A percentile compares a stretch with the other conserved stretches of the same genome.
These are phyloP conservation scores for Chiloscyllium plagiosum DNA, from an alignment of 2,113 vertebrate genomes.

Conservation along the genomic window DNA sequence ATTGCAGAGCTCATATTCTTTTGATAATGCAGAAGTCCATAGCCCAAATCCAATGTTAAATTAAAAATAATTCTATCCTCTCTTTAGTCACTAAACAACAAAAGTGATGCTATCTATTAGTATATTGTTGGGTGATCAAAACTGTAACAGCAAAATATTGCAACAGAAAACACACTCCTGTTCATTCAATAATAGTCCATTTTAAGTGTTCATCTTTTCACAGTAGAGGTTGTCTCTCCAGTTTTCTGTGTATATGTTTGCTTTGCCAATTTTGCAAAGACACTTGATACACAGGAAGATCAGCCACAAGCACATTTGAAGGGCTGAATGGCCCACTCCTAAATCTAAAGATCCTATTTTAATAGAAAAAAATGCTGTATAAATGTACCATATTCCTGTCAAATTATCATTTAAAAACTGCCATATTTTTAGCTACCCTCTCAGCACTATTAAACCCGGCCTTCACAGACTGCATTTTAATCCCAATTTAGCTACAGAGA, in stretches of 20 bases:
- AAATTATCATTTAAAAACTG: neutral
- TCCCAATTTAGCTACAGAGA: neutral
- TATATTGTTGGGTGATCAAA: slow-evolving; percentile 16
- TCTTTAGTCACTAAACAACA: neutral
- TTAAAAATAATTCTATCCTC: slow-evolving; percentile 48
- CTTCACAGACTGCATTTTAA: neutral
- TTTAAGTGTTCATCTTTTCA: neutral
- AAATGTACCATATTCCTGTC: neutral
- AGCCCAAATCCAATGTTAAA: slow-evolving; percentile 67
- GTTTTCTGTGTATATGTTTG: neutral
- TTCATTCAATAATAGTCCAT: neutral
- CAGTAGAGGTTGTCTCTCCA: neutral
- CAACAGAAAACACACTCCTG: neutral
- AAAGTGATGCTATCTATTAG: neutral
- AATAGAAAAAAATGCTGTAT: neutral
- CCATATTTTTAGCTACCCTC: neutral
- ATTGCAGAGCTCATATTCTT: slow-evolving; percentile 60
- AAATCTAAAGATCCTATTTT: neutral
- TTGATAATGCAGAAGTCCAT: slow-evolving; percentile 68
- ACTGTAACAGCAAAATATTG: neutral
- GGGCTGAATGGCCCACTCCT: no score
- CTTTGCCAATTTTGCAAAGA: neutral
- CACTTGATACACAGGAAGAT: no score
- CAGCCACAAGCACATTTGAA: no score
- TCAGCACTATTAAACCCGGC: neutral